Base-by-base conservation (phyloP, 1,140 invertebrate species). In the Meloidogyne hapla region DNA sequence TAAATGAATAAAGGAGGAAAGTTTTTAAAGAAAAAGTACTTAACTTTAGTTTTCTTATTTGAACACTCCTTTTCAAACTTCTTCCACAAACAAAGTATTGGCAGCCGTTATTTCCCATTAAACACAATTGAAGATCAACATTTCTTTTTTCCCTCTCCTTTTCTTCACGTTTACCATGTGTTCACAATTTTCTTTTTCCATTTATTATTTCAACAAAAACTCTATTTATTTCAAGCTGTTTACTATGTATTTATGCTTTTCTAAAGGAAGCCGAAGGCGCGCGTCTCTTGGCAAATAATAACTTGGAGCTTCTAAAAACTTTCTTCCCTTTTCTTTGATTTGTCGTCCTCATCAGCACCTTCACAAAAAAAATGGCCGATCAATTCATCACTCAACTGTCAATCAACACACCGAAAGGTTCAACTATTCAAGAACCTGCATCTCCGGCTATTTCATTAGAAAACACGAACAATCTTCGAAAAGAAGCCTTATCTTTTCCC, bases 41-140 rank as follows among this genome's bases (percentile, higher is more conserved):
- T 67, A 67, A 6, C 28, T 67, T 42, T 33, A 33, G 65, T 25
- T 33, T 67, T 33, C 40, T 33, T 67, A 38, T 25, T 25, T 33
- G n/a, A n/a, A 23, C 21, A 25, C 5, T 33, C 6, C 21, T 33
- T 33, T 67, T 23, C 65, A 18, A n/a, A 26, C 18, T 67, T 12
- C 65, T 67, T 67, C 28, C 65, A 67, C 28, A 67, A 67, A 67
- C 65, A 67, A 67, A 38, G n/a, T 1, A 67, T 67, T 67, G 64
- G 64, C 65, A 67, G 65, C 21, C 67, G 23, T 69, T 48, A 68
- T 68, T 33, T 33, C 33, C 33, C 33, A 12, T 42, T 18, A 3
- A 26, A 28, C 48, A 25, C 40, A 13, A n/a, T 33, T 21, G 0
- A 38, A 61, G 38, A 72, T 13, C 45, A 72, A 13, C 12, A 48